Evolutionary conservation across 2,113 vertebrate genomes (phyloP), one percentile per base, ranked within the genome.

Genomic region (Notarius lentiginosus): DNA sequence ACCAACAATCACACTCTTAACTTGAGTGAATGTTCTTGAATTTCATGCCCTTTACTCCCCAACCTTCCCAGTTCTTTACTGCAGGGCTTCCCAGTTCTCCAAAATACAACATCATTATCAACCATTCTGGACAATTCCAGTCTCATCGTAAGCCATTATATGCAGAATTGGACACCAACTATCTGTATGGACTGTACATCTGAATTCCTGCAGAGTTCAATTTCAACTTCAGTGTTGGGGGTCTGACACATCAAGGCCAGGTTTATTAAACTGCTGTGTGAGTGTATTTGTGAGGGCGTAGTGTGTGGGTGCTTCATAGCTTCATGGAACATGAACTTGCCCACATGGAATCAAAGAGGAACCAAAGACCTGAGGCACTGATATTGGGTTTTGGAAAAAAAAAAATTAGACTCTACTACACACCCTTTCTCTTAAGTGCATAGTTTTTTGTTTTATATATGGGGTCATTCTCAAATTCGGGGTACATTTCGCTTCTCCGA

Each of bases 151-250:
- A 20, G 56, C 56, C 30, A 41, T 41, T 81, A 61, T 41, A 12
- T 22, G 8, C 17, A 81, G 30, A 81, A 41, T 18, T 60, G 79
- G 12, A 15, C 76, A 56, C 12, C 76, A 79, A 4, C 4, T 56
- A 56, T 79, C 76, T 79, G 7, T 10, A 15, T 82, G 34, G 20
- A 82, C 53, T 82, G 34, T 34, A 82, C 53, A 63, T 82, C 58
- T 63, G 79, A 82, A 20, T 63, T 82, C 79, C 79, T 47, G 79
- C 30, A 82, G 58, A 47, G 79, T 14, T 47, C 58, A 82, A 82
- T 82, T 82, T 82, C 34, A 82, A 4, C 17, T 82, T 11, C 22
- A 47, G 56, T 63, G 58, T 49, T 61, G 77, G 58, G 30, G 79
- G 79, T 82, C 58, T 82, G 34, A 47, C 79, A 61, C 30, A 47